Base-by-base conservation (phyloP, 2,113 vertebrate genomes). In the Phyllopteryx taeniolatus region DNA sequence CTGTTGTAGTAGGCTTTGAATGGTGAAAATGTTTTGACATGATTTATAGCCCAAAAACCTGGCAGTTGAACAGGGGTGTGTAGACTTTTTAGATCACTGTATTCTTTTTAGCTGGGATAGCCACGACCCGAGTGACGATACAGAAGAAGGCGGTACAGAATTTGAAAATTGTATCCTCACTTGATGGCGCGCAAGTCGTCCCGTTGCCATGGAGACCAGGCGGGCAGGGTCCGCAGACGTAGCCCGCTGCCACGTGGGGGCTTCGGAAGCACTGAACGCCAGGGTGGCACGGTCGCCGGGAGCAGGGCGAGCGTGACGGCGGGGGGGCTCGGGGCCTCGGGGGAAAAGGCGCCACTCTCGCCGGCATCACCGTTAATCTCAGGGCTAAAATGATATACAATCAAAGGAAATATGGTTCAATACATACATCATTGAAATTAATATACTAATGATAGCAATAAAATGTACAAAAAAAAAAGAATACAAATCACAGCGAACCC, bases 201-300 rank as follows among this genome's bases (percentile, higher is more conserved):
- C 93, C 93, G 9, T 93, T 90, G 73, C 92, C 93, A 8, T 72
- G 75, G 56, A 91, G 75, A 53, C 91, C 92, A 17, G 79, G 27
- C 20, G 92, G 93, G 74, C 93, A 94, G 46, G 84, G 86, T 53
- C 93, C 93, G 59, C 93, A 94, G 75, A 86, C 84, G 12, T 89
- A 92, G 4, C 93, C 93, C 0, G 79, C 74, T 0, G 89, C 82
- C 15, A 86, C 78, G 47, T 90, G 87, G 9, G 53, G 19, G 80
- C 86, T 93, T 54, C 92, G 86, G 31, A 93, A 93, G 59, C 93
- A 93, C 71, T 83, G 91, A 22, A 93, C 92, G 0, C 89, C 89
- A 0, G 87, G 90, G 78, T 91, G 84, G 78, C 93, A 94, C 8
- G 87, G 90, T 2, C 44, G 74, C 12, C 78, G 71, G 65, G 82